Evolutionary conservation across 1,140 invertebrate species (phyloP).

Genomic region (Delia radicum): DNA sequence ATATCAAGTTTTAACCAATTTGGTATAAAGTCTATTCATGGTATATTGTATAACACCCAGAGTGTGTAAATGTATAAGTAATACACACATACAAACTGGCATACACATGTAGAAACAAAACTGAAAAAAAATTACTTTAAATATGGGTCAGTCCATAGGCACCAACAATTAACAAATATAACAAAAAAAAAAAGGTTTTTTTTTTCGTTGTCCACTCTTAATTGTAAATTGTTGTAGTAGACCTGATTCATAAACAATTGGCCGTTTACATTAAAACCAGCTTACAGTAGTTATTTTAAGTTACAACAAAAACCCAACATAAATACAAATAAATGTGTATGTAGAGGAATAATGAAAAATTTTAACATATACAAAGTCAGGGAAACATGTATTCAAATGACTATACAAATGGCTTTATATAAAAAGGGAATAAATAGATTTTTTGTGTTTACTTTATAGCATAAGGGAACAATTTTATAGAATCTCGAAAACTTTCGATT

Average conservation of each 20-base stretch:
- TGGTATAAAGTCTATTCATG: background rate
- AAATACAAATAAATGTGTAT: background rate
- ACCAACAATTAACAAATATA: background rate
- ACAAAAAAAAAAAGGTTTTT: background rate
- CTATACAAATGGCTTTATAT: background rate
- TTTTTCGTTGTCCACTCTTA: background rate
- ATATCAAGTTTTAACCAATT: background rate
- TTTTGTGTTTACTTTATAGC: too few relatives aligned
- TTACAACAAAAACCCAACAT: background rate
- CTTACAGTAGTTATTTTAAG: slow-evolving; percentile 12
- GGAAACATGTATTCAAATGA: background rate
- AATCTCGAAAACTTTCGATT: too few relatives aligned
- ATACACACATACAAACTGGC: background rate
- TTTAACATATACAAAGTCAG: too few relatives aligned
- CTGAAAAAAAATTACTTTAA: background rate
- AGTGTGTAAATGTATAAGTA: background rate
- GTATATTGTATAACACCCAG: background rate
- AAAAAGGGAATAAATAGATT: background rate
- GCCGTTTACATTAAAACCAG: slow-evolving; percentile 13
- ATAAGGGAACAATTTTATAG: background rate
- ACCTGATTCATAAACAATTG: slow-evolving; percentile 15
- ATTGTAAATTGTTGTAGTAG: background rate
- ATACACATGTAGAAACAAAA: background rate
- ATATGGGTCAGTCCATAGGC: background rate
- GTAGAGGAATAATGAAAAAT: background rate